Base-by-base conservation (phyloP, 2,797 vertebrate species). In the Danio aesculapii region DNA sequence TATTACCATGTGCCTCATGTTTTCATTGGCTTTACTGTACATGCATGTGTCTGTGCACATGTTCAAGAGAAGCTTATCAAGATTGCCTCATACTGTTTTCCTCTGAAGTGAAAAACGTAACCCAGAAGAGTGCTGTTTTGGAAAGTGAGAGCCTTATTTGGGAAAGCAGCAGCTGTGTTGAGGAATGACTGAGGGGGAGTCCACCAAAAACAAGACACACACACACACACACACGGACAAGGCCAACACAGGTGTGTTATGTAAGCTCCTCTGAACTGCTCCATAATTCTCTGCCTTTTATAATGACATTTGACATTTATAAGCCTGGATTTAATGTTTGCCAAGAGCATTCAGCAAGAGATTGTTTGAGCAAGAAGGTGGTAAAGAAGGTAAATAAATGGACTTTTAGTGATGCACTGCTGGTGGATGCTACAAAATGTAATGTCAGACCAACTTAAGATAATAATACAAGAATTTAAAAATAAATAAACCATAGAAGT, bases 201-300 rank as follows among this genome's bases (percentile, higher is more conserved):
- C 63, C 77, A 82, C 77, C 79, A 81, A 63, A 78, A 82, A 76
- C 52, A 49, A 79, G 57, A 30, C 1, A 30, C 30, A 30, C 30
- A 30, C 3, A 72, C 2, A 61, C 75, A 30, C 59, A 67, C 30
- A 30, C 30, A 30, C 30, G 3, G 1, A 30, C 30, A 30, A 58
- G 76, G 67, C 44, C 7, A 19, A 55, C 53, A 74, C 85, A 91
- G 81, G 85, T 90, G 87, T 88, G 85, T 85, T 88, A 84, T 50
- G 78, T 70, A 88, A 84, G 81, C 80, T 61, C 76, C 75, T 71
- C 68, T 21, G 46, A 82, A 81, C 30, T 52, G 72, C 63, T 63
- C 6, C 84, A 50, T 85, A 66, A 69, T 87, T 79, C 77, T 41
- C 77, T 41, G 66, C 71, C 85, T 75, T 72, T 39, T 61, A 58